Base-by-base conservation (phyloP, 2,113 vertebrate genomes). In the Hippocampus comes region DNA sequence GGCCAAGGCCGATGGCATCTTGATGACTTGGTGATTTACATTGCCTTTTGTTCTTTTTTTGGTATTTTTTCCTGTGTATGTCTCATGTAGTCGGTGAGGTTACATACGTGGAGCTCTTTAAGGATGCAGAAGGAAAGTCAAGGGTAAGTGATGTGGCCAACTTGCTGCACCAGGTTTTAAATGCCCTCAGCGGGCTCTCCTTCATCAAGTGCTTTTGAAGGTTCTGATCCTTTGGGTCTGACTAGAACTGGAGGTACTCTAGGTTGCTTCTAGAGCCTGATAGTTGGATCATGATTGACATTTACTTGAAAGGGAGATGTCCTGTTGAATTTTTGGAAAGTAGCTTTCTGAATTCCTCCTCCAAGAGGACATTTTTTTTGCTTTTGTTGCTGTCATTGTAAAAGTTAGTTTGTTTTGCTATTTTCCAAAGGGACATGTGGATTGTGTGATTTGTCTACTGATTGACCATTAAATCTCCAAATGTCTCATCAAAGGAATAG, bases 71-170 rank as follows among this genome's bases (percentile, higher is more conserved):
- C 96, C 96, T 96, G 98, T 98, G 96, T 98, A 97, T 99, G 96
- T 99, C 96, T 99, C 97, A 98, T 99, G 97, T 99, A 99, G 97
- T 99, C 95, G 97, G 97, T 98, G 97, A 99, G 97, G 97, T 99
- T 97, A 98, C 97, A 99, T 99, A 99, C 97, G 97, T 99, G 97
- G 97, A 99, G 95, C 97, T 99, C 96, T 99, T 98, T 99, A 98
- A 99, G 97, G 97, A 99, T 98, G 96, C 95, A 93, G 97, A 99
- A 99, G 97, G 97, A 98, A 99, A 99, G 97, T 99, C 97, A 95
- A 98, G 96, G 97, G 97, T 99, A 99, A 99, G 97, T 99, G 95
- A 95, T 94, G 93, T 97, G 93, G 95, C 94, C 93, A 92, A 95
- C 88, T 91, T 93, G 94, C 94, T 96, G 96, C 94, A 95, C 90